Conservation (phyloP, 2,888 invertebrate species). For the Deladenus siricidicola region DNA sequence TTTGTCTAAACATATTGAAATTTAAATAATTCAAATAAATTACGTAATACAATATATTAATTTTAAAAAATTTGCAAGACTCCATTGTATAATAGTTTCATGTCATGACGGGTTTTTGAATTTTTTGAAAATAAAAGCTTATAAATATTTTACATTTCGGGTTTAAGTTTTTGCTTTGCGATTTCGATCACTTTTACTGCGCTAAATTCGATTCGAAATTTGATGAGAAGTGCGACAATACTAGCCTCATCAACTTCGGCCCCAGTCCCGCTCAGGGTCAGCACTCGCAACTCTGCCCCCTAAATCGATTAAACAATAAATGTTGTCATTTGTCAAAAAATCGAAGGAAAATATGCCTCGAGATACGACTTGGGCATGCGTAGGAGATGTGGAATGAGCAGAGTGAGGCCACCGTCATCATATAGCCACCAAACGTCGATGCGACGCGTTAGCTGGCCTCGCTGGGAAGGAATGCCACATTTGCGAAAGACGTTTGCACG, state of each 20-base stretch:
- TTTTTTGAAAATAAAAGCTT: not conserved
- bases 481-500: not conserved
- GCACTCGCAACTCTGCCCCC: constrained; percentile 47
- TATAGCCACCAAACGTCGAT: constrained; percentile 68
- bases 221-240: constrained; percentile 87
- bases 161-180: constrained; percentile 12
- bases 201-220: constrained; percentile 70
- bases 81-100: too few relatives aligned
- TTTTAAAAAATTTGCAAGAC: too few relatives aligned
- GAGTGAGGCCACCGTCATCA: constrained; percentile 67
- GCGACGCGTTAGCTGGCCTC: constrained; percentile 3
- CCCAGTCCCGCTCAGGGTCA: constrained; percentile 48
- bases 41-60: too few relatives aligned
- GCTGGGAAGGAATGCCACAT: not conserved
- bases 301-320: constrained; percentile 9
- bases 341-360: constrained; percentile 26
- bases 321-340: not conserved
- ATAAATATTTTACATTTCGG: constrained; percentile 6
- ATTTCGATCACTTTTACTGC: constrained; percentile 17
- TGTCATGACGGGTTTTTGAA: too few relatives aligned
- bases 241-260: constrained; percentile 47
- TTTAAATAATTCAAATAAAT: too few relatives aligned
- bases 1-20: too few relatives aligned
- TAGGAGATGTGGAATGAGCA: constrained; percentile 51
- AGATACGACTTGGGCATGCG: constrained; percentile 49